Evolutionary conservation across 2,113 vertebrate genomes (phyloP), one percentile per base, ranked within the genome.

Genomic region (Chitala chitala): DNA sequence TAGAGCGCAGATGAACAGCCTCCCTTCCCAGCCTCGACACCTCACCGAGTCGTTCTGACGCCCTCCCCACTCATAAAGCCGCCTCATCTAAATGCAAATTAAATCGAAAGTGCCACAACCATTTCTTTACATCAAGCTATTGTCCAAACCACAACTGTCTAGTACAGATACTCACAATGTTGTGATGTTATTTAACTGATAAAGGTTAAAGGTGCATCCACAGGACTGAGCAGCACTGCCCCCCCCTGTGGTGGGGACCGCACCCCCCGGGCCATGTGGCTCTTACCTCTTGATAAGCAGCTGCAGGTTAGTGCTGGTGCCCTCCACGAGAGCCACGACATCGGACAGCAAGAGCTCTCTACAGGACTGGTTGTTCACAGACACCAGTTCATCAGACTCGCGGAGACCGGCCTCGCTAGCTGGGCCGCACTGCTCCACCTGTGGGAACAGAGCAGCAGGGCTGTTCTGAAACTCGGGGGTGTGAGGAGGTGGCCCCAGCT

Each of bases 231-330:
- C 13, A 42, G 64, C 40, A 9, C n/a, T n/a, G 20, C n/a, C n/a
- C n/a, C n/a, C n/a, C n/a, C n/a, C n/a, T n/a, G n/a, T n/a, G n/a
- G n/a, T n/a, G n/a, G n/a, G n/a, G 12, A 24, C 10, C 2, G n/a
- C 13, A 26, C 26, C n/a, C 31, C 3, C n/a, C 33, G 24, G 68
- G 33, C 6, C 4, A 29, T 48, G 38, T 26, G 6, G 42, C 8
- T 22, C 69, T 78, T 93, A 99, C 97, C 97, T 94, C 91, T 93
- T 98, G 72, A 99, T 77, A 1, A 96, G 91, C 79, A 99, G 89
- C 80, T 95, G 92, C 59, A 99, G 91, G 42, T 81, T 89, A 0
- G 94, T 92, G 5, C 87, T 78, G n/a, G 94, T 84, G 59, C 82
- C 84, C 36, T 96, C 91, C 78, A 96, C 93, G 58, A 98, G 84